phyloP scores from a whole-genome alignment of 2,113 vertebrate genomes.

The Crotophaga sulcirostris region DNA sequence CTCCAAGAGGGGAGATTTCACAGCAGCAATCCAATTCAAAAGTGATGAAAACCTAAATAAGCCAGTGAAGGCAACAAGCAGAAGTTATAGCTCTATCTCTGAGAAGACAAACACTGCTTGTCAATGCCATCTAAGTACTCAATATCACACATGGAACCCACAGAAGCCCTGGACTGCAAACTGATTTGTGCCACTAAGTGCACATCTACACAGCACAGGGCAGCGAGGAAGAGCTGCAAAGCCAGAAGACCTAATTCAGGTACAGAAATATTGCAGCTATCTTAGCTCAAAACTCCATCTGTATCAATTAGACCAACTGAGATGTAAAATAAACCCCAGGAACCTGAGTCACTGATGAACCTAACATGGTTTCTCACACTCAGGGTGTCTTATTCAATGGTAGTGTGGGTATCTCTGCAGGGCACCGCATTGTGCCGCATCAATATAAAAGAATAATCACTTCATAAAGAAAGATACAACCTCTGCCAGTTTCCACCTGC shows the following conservation, averaged over 20 bases:
- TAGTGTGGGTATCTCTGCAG: not conserved
- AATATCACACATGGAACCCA: not conserved
- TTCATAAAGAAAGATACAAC: not conserved
- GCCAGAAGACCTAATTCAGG: not conserved
- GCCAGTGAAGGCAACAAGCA: not conserved
- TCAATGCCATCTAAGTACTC: conserved; percentile 31
- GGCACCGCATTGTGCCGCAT: not conserved
- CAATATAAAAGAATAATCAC: not conserved
- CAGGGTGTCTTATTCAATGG: not conserved
- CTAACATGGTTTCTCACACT: not conserved
- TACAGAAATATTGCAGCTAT: not conserved
- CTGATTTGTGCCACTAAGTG: not conserved
- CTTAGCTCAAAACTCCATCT: not conserved
- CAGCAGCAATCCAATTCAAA: conserved; percentile 34
- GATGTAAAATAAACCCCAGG: not conserved
- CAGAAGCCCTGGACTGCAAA: not conserved
- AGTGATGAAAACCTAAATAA: not conserved
- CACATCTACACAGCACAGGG: not conserved
- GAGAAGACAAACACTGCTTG: conserved; percentile 33
- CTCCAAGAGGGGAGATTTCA: not conserved
- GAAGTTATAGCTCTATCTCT: conserved; percentile 30
- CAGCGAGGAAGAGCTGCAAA: not conserved
- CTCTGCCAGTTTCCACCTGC: not conserved
- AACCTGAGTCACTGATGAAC: not conserved
- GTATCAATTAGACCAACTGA: not conserved